Conservation (phyloP, 2,797 vertebrate species). For the Paedocypris micromegethes region DNA sequence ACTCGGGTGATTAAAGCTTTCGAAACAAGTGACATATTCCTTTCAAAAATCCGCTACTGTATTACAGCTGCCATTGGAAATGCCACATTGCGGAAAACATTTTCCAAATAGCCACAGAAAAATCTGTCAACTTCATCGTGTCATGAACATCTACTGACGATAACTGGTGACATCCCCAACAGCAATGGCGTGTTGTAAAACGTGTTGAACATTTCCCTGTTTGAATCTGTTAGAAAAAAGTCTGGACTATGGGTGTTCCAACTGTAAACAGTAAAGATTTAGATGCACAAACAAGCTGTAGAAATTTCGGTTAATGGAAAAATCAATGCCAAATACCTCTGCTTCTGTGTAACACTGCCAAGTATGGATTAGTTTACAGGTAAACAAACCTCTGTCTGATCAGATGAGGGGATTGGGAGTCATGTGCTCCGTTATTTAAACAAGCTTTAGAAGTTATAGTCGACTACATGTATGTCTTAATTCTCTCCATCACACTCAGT, state of each 20-base stretch:
- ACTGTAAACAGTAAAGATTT: slow-evolving; percentile 1
- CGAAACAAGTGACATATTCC: neutral
- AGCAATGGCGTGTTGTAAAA: neutral
- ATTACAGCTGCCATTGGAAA: too few relatives aligned
- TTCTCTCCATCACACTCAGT: too few relatives aligned
- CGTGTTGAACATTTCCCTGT: neutral
- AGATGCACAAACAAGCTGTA: slow-evolving; percentile 1
- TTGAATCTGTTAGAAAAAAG: neutral
- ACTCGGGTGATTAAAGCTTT: slow-evolving; percentile 19
- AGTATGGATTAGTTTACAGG: slow-evolving; percentile 36
- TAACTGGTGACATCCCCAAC: too few relatives aligned
- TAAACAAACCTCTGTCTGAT: slow-evolving; percentile 28
- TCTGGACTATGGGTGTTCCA: slow-evolving; percentile 7
- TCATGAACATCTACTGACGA: too few relatives aligned
- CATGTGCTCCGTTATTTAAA: too few relatives aligned
- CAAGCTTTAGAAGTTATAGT: too few relatives aligned
- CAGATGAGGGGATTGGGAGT: neutral
- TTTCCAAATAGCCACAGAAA: too few relatives aligned
- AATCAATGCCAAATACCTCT: slow-evolving; percentile 43
- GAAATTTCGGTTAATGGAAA: slow-evolving; percentile 37
- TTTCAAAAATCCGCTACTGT: too few relatives aligned
- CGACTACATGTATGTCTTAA: too few relatives aligned
- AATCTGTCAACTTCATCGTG: too few relatives aligned
- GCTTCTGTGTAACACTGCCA: slow-evolving; percentile 21
- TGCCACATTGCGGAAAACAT: too few relatives aligned